Percentiles rank a stretch among this genome's conserved stretches.
These are phyloP conservation scores for Xiphophorus hellerii DNA, from an alignment of 2,113 vertebrate species.

Conservation along the genomic window DNA sequence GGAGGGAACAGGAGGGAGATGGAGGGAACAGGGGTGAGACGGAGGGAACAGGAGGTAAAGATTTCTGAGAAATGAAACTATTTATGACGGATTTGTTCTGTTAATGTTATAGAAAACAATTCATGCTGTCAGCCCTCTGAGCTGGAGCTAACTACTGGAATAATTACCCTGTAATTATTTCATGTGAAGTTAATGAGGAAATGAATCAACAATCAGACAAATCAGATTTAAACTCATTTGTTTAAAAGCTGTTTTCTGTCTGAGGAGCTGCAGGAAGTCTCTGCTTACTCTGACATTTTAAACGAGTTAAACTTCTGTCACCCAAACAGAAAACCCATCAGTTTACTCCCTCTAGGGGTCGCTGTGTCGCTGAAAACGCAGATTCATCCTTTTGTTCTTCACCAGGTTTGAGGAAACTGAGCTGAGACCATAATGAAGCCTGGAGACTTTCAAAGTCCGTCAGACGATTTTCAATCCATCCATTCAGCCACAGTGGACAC, in stretches of 20 bases:
- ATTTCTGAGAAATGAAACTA: background rate
- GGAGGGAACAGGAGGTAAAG: too few relatives aligned
- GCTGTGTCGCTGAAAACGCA: background rate
- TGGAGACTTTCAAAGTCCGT: background rate
- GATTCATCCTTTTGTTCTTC: background rate
- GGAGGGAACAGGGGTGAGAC: too few relatives aligned
- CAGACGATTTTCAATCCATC: too few relatives aligned
- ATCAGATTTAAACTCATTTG: background rate
- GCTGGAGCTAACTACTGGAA: background rate
- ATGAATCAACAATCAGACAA: background rate
- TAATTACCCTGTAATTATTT: background rate
- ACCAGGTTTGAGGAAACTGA: background rate
- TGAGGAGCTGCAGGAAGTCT: background rate
- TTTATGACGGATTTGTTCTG: background rate
- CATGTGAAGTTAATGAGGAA: slow-evolving; percentile 5
- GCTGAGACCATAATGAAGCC: background rate
- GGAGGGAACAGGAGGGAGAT: too few relatives aligned
- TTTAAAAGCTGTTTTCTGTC: background rate
- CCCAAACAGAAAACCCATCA: background rate
- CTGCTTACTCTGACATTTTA: slow-evolving; percentile 2
- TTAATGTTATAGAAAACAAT: background rate
- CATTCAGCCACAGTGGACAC: too few relatives aligned
- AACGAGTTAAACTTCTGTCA: background rate
- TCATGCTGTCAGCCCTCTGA: background rate
- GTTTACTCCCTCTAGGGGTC: slow-evolving; percentile 7